Conservation (phyloP, 2,888 invertebrate species). For the Amaurobius ferox region DNA sequence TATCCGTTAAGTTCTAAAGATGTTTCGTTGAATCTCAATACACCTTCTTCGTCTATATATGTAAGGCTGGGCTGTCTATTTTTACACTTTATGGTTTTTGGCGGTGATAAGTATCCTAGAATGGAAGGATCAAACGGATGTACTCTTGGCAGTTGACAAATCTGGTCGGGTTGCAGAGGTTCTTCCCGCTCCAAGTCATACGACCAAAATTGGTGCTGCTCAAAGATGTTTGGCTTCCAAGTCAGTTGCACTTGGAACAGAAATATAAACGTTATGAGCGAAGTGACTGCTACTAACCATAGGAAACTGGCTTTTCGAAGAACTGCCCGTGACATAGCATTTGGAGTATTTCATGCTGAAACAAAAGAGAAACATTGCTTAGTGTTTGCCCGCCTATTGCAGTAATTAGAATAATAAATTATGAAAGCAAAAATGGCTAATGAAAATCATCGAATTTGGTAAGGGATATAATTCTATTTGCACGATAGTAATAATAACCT, state of each 20-base stretch:
- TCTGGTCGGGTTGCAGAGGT: slow-evolving; percentile 31
- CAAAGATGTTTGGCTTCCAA: slow-evolving; percentile 21
- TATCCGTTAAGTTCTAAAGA: slow-evolving; percentile 21
- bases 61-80: slow-evolving; percentile 39
- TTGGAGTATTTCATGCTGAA: slow-evolving; percentile 6
- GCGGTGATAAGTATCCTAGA: slow-evolving; percentile 36
- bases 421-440: no score
- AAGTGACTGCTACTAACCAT: slow-evolving; percentile 20
- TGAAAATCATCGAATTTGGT: no score
- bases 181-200: slow-evolving; percentile 59
- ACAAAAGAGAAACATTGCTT: background rate
- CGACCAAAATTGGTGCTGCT: slow-evolving; percentile 44
- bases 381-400: no score
- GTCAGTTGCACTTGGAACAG: slow-evolving; percentile 17
- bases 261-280: slow-evolving; percentile 23
- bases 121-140: slow-evolving; percentile 71
- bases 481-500: no score
- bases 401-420: no score
- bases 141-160: slow-evolving; percentile 59
- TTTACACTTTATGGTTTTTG: slow-evolving; percentile 53
- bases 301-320: slow-evolving; percentile 23
- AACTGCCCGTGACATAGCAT: slow-evolving; percentile 44
- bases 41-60: slow-evolving; percentile 38
- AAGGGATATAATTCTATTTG: no score
- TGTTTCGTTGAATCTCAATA: slow-evolving; percentile 47